Percentiles rank a stretch among this genome's conserved stretches.
These are phyloP conservation scores for Cataglyphis livida DNA, from an alignment of 2,888 invertebrate genomes.

Conservation along the genomic window DNA sequence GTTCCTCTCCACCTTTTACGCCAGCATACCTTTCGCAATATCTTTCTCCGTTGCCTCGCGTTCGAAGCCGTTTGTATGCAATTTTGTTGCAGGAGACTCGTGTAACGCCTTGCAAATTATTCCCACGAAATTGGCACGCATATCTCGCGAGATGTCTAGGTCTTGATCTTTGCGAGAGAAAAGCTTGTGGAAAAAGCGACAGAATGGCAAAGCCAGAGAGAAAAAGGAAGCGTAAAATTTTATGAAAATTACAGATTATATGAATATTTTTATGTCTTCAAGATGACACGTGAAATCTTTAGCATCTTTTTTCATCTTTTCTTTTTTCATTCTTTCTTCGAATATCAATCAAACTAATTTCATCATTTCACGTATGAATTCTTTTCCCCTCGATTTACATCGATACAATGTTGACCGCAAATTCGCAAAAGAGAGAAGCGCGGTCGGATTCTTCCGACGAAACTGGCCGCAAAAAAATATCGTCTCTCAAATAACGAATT, in stretches of 20 bases:
- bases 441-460: not conserved
- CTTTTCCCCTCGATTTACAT: constrained; percentile 38
- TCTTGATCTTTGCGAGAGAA: constrained; percentile 37
- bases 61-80: constrained; percentile 62
- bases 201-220: not conserved
- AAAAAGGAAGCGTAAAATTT: not conserved
- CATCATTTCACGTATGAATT: constrained; percentile 53
- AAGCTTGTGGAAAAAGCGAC: not conserved
- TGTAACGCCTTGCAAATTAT: constrained; percentile 48
- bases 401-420: constrained; percentile 13
- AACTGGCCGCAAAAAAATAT: not conserved
- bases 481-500: not conserved
- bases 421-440: constrained; percentile 13
- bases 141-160: constrained; percentile 55
- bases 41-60: constrained; percentile 9
- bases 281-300: constrained; percentile 20
- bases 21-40: constrained; percentile 21
- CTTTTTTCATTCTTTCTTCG: not conserved
- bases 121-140: constrained; percentile 60
- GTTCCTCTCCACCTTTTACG: constrained; percentile 22
- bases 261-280: not conserved
- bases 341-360: not conserved
- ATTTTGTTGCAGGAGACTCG: constrained; percentile 66
- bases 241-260: not conserved
- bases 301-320: not conserved